Conservation (phyloP, 2,888 invertebrate genomes). For the Epinotia demarniana region DNA sequence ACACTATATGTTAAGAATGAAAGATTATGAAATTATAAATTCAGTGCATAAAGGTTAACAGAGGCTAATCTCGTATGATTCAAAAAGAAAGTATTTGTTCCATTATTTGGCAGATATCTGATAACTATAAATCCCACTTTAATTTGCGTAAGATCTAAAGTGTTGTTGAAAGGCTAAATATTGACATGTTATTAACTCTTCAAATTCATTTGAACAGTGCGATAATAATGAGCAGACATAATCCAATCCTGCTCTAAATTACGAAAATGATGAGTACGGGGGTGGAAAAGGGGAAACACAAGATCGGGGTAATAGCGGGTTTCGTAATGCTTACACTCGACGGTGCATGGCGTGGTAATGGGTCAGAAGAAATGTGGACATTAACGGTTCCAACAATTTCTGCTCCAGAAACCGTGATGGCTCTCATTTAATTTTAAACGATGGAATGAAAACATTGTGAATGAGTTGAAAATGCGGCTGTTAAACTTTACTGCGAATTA, state of each 20-base stretch:
- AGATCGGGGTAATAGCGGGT: slow-evolving; percentile 38
- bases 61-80: background rate
- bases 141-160: too few species aligned
- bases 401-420: slow-evolving; percentile 20
- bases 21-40: background rate
- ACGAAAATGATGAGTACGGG: slow-evolving; percentile 28
- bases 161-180: background rate
- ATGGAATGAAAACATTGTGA: slow-evolving; percentile 30
- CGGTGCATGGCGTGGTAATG: slow-evolving; percentile 43
- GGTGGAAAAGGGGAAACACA: slow-evolving; percentile 38
- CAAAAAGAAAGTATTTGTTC: background rate
- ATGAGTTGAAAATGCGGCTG: slow-evolving; percentile 14
- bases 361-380: slow-evolving; percentile 42
- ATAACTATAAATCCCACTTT: background rate
- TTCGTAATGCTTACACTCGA: slow-evolving; percentile 32
- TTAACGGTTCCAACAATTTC: slow-evolving; percentile 38
- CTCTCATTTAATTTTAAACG: slow-evolving; percentile 38
- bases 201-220: background rate
- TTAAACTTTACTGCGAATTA: slow-evolving; percentile 13
- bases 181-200: background rate
- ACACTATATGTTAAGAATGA: background rate
- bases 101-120: background rate
- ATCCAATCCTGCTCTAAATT: slow-evolving; percentile 34
- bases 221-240: slow-evolving; percentile 26
- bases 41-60: background rate